Evolutionary conservation across 2,113 vertebrate species (phyloP).

Genomic region (Actenoides lindsayi): DNA sequence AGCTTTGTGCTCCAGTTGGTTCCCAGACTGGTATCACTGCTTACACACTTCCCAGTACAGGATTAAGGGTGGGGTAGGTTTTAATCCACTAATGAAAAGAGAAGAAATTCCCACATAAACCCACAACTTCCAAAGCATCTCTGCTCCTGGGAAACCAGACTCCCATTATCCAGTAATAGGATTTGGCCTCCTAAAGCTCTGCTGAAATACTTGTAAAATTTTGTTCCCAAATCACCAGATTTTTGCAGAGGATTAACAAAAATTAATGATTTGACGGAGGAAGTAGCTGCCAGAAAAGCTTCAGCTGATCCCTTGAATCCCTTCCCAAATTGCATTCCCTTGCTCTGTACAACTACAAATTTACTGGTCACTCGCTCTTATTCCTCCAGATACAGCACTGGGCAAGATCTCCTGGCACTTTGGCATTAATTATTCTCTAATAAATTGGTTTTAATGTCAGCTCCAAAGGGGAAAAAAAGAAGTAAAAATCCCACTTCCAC

Average conservation of each 20-base stretch:
- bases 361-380: not conserved
- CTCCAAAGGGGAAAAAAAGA: not conserved
- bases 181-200: slow-evolving; percentile 24
- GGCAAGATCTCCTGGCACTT: not conserved
- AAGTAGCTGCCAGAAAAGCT: slow-evolving; percentile 16
- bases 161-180: slow-evolving; percentile 21
- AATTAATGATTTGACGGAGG: not conserved
- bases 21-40: not conserved
- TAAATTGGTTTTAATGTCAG: not conserved
- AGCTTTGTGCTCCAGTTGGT: not conserved
- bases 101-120: not conserved
- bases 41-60: not conserved
- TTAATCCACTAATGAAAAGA: slow-evolving; percentile 14
- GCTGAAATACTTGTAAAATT: not conserved
- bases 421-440: not conserved
- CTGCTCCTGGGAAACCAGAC: not conserved
- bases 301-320: not conserved
- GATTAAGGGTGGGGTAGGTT: not conserved
- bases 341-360: not conserved
- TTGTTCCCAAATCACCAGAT: not conserved
- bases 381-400: not conserved
- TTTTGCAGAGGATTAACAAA: slow-evolving; percentile 52
- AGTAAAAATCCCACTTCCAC: not conserved
- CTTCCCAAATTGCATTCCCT: not conserved
- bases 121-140: not conserved